Conservation (phyloP, 2,113 vertebrate genomes). For the Cryptomyrus ogoouensis region DNA sequence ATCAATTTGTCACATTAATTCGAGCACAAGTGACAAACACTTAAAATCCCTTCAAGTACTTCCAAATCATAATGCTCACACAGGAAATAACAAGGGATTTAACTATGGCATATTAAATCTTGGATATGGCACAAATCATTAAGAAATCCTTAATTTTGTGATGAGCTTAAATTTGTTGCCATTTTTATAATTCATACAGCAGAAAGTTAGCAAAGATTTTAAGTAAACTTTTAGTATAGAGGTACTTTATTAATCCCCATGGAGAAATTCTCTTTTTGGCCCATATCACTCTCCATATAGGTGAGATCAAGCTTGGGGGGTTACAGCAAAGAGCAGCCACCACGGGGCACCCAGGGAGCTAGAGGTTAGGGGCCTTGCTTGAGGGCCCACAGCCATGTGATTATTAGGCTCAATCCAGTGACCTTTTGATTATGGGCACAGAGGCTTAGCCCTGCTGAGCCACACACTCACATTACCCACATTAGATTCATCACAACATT, state of each 20-base stretch:
- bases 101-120: background rate
- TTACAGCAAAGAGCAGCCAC: background rate
- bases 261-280: background rate
- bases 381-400: background rate
- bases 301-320: background rate
- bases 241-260: background rate
- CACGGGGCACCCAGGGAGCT: background rate
- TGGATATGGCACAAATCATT: background rate
- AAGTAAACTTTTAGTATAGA: background rate
- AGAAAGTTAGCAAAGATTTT: background rate
- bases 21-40: constrained; percentile 2
- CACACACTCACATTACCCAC: background rate
- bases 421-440: background rate
- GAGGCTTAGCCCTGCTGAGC: background rate
- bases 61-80: background rate
- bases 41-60: background rate
- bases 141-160: background rate
- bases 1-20: constrained; percentile 18
- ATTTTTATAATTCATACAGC: background rate
- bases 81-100: constrained; percentile 7
- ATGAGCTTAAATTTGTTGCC: background rate
- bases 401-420: background rate
- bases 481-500: background rate
- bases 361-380: background rate
- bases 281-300: background rate